Percentiles rank a stretch among this genome's conserved stretches.
Conservation (phyloP, 2,113 vertebrate species). For the Stercorarius parasiticus region DNA sequence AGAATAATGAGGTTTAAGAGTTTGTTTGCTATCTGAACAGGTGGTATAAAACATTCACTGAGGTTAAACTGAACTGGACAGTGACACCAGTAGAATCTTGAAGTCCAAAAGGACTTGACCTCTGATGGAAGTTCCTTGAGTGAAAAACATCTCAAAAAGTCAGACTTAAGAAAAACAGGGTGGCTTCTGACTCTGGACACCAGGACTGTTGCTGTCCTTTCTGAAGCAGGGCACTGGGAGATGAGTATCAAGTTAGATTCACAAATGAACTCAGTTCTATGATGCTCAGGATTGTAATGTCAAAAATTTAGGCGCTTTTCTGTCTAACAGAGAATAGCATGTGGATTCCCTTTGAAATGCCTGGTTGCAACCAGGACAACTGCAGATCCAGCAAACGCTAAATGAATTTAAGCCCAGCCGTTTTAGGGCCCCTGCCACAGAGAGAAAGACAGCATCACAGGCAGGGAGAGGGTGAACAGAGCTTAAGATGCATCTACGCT, state of each 20-base stretch:
- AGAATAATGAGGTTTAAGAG: background rate
- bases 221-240: background rate
- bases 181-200: background rate
- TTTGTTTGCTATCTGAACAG: background rate
- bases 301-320: background rate
- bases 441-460: fast-evolving
- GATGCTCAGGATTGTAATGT: background rate
- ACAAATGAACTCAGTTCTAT: background rate
- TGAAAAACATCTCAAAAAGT: background rate
- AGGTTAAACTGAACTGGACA: background rate
- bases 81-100: background rate
- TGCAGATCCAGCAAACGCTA: background rate
- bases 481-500: fast-evolving
- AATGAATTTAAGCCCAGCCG: background rate
- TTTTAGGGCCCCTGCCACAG: background rate
- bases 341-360: background rate
- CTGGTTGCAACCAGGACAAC: background rate
- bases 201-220: background rate
- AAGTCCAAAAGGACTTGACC: background rate
- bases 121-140: background rate
- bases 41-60: background rate
- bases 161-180: background rate
- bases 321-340: background rate
- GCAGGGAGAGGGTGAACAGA: background rate
- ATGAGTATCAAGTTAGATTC: background rate